Conservation (phyloP, 2,888 invertebrate species). For the Taenaris catops region DNA sequence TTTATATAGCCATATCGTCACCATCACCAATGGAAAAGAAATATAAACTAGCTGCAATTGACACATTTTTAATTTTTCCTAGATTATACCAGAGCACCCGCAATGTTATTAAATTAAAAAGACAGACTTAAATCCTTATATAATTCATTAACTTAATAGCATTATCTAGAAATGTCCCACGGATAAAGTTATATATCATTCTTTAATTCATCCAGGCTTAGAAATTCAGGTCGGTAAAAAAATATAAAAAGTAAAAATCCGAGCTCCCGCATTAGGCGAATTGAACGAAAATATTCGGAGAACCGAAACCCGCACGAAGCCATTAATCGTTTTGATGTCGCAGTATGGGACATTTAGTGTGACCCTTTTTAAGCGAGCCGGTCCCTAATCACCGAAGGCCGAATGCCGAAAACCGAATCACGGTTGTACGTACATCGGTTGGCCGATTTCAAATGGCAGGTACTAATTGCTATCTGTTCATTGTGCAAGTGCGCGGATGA, state of each 20-base stretch:
- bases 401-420: constrained; percentile 50
- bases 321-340: constrained; percentile 77
- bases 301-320: constrained; percentile 54
- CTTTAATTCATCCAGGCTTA: constrained; percentile 27
- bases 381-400: constrained; percentile 59
- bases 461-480: constrained; percentile 40
- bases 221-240: constrained; percentile 36
- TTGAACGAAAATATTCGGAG: constrained; percentile 66
- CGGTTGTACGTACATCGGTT: constrained; percentile 38
- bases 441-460: constrained; percentile 44
- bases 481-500: constrained; percentile 27
- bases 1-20: too few species aligned
- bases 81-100: too few species aligned
- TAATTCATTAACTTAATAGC: too few species aligned
- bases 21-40: too few species aligned
- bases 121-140: too few species aligned
- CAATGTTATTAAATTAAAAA: too few species aligned
- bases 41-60: too few species aligned
- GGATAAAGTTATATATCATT: constrained; percentile 23
- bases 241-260: constrained; percentile 50
- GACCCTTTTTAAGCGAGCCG: constrained; percentile 73
- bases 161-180: too few species aligned
- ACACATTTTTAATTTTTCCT: too few species aligned
- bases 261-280: constrained; percentile 53
- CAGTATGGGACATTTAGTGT: constrained; percentile 77